phyloP scores from a whole-genome alignment of 2,888 invertebrate genomes.

The Monopis laevigella region DNA sequence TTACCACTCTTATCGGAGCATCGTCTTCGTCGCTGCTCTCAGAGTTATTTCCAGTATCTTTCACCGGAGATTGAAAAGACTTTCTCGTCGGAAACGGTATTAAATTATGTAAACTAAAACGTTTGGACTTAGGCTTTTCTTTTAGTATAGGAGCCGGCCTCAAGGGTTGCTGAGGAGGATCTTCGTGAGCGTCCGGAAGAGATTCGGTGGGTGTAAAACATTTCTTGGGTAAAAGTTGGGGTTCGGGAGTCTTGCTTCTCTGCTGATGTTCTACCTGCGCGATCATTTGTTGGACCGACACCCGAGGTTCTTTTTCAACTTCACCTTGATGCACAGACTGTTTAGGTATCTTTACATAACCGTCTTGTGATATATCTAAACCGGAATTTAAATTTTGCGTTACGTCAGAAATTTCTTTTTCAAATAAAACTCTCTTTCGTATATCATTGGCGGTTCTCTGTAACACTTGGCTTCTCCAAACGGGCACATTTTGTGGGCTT shows the following conservation, averaged over 20 bases:
- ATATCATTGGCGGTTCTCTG: conserved; percentile 58
- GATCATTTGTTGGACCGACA: conserved; percentile 71
- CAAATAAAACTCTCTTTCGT: conserved; percentile 43
- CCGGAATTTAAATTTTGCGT: conserved; percentile 34
- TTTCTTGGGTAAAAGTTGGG: conserved; percentile 40
- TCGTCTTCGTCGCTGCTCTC: conserved; percentile 70
- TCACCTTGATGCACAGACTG: conserved; percentile 31
- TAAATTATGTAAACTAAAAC: conserved; percentile 59
- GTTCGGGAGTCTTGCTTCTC: conserved; percentile 41
- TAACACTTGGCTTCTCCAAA: conserved; percentile 57
- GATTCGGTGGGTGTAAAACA: conserved; percentile 35
- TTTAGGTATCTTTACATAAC: conserved; percentile 56
- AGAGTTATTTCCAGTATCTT: conserved; percentile 60
- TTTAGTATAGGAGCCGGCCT: conserved; percentile 55
- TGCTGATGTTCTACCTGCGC: conserved; percentile 68
- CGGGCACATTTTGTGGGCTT: conserved; percentile 27
- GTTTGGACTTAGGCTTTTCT: conserved; percentile 57
- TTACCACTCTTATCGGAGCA: conserved; percentile 48
- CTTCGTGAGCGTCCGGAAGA: conserved; percentile 32
- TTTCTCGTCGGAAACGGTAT: conserved; percentile 63
- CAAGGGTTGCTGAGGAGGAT: conserved; percentile 56
- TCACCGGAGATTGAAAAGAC: conserved; percentile 52
- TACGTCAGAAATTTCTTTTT: conserved; percentile 47
- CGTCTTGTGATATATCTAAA: conserved; percentile 57
- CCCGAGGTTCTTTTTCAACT: conserved; percentile 47